Percentiles rank a stretch among this genome's conserved stretches.
These are phyloP conservation scores for Lycia hirtaria DNA, from an alignment of 2,888 invertebrate species.

Conservation along the genomic window DNA sequence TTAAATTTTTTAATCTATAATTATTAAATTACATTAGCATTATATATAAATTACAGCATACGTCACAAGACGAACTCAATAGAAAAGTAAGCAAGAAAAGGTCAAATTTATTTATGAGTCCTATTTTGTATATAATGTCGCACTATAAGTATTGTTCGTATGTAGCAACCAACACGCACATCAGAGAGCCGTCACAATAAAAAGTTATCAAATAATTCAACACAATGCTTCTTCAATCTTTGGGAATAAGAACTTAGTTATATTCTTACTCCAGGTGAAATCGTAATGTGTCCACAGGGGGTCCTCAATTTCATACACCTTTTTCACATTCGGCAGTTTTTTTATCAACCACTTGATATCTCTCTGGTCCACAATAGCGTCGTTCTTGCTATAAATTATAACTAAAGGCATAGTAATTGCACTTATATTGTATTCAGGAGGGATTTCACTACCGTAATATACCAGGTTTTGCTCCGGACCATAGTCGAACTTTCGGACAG, in stretches of 20 bases:
- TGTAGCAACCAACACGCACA: too few species aligned
- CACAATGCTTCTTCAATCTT: conserved; percentile 73
- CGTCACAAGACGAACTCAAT: too few species aligned
- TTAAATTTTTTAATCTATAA: too few species aligned
- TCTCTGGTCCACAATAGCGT: conserved; percentile 86
- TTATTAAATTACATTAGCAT: too few species aligned
- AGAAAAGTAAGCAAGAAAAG: too few species aligned
- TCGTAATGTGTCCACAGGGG: conserved; percentile 60
- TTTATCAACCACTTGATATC: conserved; percentile 83
- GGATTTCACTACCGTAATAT: conserved; percentile 54
- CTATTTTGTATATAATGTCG: too few species aligned
- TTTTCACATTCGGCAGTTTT: conserved; percentile 84
- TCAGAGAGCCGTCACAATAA: too few species aligned
- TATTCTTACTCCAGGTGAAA: conserved; percentile 33
- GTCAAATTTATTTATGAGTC: too few species aligned
- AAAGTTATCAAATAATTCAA: too few species aligned
- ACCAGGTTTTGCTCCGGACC: conserved; percentile 56
- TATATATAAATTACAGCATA: too few species aligned
- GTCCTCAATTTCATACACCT: conserved; percentile 82
- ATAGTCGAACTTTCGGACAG: conserved; percentile 64
- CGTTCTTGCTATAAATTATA: conserved; percentile 62
- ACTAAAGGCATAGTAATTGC: conserved; percentile 59
- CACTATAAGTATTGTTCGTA: too few species aligned
- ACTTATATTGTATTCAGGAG: conserved; percentile 61
- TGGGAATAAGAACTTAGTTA: conserved; percentile 41